Base-by-base conservation (phyloP, 2,888 invertebrate species). In the Lasioglossum pauxillum region DNA sequence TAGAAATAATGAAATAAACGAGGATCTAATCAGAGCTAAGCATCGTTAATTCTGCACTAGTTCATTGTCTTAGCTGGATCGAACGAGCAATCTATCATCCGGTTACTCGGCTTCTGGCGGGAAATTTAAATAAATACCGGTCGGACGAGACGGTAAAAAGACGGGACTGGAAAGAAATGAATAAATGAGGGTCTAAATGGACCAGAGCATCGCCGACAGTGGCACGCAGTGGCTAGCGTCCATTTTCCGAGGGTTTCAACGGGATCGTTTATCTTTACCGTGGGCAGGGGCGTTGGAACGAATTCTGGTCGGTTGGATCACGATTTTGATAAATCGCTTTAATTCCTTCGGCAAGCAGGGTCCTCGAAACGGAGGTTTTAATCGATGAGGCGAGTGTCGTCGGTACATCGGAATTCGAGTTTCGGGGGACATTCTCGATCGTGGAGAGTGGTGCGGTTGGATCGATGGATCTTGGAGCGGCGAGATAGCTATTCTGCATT, bases 401-500 rank as follows among this genome's bases (percentile, higher is more conserved):
- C 12, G 64, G 14, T 31, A 31, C 31, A 53, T 16, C 16, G 64
- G 64, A 31, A 64, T 64, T 31, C 64, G 16, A 64, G 7, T 31
- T 64, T 64, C 31, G 5, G 64, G 14, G 31, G 31, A 16, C 31
- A n/a, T 31, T 31, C 64, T 2, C 16, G 64, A 83, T 75, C 69
- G 46, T 75, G 60, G 5, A 19, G n/a, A 12, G 67, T 2, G 60
- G 27, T 5, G 60, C 27, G 60, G 27, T 75, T 38, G 2, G 31
- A 75, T 78, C 84, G 84, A 84, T 78, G 19, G 75, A 78, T 78
- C 75, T 31, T 49, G 49, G 82, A 81, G 49, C 60, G 57, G 14
- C 8, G 35, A 46, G 84, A 46, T 53, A 75, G 53, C 75, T 53
- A 78, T 85, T 79, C 53, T n/a, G n/a, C 49, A 49, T 19, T 49